Base-by-base conservation (phyloP, 2,113 vertebrate genomes). In the Promerops cafer region DNA sequence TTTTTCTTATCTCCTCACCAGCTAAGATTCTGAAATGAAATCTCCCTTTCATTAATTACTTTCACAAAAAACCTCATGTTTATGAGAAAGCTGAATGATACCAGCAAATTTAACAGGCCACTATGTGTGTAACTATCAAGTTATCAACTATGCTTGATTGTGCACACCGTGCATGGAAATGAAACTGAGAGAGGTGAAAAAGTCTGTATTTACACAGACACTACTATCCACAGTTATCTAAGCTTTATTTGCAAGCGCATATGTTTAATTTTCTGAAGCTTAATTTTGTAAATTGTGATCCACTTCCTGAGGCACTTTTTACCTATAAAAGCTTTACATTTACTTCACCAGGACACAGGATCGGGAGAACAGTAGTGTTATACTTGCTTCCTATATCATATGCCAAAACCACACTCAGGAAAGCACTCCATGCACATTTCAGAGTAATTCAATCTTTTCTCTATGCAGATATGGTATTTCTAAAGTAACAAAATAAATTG, bases 1-100 rank as follows among this genome's bases (percentile, higher is more conserved):
- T 96, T 82, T 85, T 95, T 49, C 69, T 86, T 91, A 88, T 95
- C 93, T 89, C 57, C 74, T 71, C n/a, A 50, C 40, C 68, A 89
- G 30, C 49, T 79, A 57, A 59, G 45, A 53, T 76, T 63, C 80
- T 84, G 54, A 81, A 82, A 60, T 13, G 17, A 35, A 80, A 86
- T 91, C 40, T 72, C 39, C 21, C 27, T 72, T 90, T 65, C 50
- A 31, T 75, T 93, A 87, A 65, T 49, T 82, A n/a, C 16, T 74
- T 82, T 91, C 20, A 52, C 31, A 54, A 90, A 61, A 53, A 88
- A 30, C 18, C 23, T 54, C 4, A 1, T 33, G 44, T 84, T 87
- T 87, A 65, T 54, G 59, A 77, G 59, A 64, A 65, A 70, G 22
- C 24, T 23, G 69, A 76, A 69, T 30, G 26, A 63, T 71, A 68